phyloP scores from a whole-genome alignment of 2,113 vertebrate species.

The Puma concolor region DNA sequence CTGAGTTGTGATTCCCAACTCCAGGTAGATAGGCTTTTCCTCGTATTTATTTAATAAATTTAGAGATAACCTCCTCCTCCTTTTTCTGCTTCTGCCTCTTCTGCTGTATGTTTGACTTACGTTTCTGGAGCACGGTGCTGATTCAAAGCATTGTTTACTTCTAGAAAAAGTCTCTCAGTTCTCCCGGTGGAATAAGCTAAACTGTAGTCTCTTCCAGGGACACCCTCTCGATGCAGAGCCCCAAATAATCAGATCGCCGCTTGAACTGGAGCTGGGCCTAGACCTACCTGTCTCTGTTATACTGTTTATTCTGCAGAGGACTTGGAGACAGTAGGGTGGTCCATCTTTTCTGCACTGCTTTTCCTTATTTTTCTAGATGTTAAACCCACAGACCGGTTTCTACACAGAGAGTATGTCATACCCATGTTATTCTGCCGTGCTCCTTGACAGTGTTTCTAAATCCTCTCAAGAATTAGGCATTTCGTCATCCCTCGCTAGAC shows the following conservation, averaged over 20 bases:
- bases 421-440: background rate
- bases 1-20: conserved; percentile 63
- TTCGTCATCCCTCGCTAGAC: background rate
- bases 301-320: background rate
- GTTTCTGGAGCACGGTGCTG: background rate
- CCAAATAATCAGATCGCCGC: rapidly evolving
- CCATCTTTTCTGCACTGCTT: background rate
- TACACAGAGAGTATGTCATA: background rate
- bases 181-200: background rate
- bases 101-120: background rate
- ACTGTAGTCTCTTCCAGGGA: background rate
- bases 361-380: background rate
- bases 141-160: background rate
- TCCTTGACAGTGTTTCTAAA: background rate
- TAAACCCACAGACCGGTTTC: background rate
- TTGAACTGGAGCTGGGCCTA: background rate
- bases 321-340: background rate
- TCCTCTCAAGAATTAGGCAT: background rate
- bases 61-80: background rate
- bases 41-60: background rate
- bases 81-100: background rate
- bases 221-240: too few relatives aligned
- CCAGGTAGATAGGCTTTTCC: conserved; percentile 13
- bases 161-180: background rate
- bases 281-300: background rate